Evolutionary conservation across 2,888 invertebrate species (phyloP).

Genomic region (Thera obeliscata): DNA sequence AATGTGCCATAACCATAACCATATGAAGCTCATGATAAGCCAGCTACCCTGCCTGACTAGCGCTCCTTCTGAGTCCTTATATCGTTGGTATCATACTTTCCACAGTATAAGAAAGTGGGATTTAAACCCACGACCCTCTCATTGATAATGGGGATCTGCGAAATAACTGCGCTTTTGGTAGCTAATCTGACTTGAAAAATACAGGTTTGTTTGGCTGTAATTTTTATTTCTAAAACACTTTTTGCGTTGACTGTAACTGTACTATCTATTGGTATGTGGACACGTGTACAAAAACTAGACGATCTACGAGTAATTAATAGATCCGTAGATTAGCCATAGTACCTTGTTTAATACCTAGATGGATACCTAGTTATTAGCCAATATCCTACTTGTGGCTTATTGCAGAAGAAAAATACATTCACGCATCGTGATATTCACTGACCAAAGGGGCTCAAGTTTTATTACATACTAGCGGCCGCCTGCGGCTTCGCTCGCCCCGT

Average conservation of each 20-base stretch:
- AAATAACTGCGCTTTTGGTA: no score
- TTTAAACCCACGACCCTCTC: no score
- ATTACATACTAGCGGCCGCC: background rate
- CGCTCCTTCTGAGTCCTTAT: no score
- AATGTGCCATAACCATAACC: no score
- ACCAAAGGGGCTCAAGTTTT: background rate
- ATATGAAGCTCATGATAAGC: no score
- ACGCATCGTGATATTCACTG: background rate
- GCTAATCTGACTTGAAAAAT: no score
- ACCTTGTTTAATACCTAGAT: conserved; percentile 14
- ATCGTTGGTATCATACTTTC: no score
- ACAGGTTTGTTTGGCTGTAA: no score
- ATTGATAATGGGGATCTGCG: no score
- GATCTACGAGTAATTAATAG: conserved; percentile 24
- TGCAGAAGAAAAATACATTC: background rate
- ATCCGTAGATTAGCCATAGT: conserved; percentile 10
- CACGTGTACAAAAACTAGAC: conserved; percentile 27
- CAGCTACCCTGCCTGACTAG: no score
- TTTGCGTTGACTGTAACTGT: conserved; percentile 4
- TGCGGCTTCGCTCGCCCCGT: no score
- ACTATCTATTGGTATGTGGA: conserved; percentile 7
- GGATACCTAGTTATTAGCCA: conserved; percentile 24
- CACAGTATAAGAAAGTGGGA: no score
- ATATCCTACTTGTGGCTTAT: conserved; percentile 13
- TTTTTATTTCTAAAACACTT: background rate